phyloP scores from a whole-genome alignment of 53 echinoderm and acorn worm species.

The Actinopyga echinites region DNA sequence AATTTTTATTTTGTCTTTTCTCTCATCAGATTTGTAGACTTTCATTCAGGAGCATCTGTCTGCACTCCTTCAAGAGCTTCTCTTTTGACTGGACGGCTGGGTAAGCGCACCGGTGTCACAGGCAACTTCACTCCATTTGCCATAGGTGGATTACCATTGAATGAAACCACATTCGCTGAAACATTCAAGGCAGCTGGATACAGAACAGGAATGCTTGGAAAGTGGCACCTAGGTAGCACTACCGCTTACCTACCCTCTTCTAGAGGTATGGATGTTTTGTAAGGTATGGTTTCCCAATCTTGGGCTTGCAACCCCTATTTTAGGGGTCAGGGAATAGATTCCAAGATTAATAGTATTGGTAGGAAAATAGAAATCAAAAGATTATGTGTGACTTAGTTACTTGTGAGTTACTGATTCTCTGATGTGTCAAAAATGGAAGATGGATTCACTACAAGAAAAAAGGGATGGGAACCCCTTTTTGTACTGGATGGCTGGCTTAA shows the following conservation, averaged over 20 bases:
- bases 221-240: slow-evolving; percentile 68
- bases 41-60: slow-evolving; percentile 70
- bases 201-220: slow-evolving; percentile 71
- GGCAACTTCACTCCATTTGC: slow-evolving; percentile 49
- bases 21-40: slow-evolving; percentile 64
- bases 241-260: slow-evolving; percentile 44
- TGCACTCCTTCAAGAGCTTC: slow-evolving; percentile 76
- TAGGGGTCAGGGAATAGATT: no score
- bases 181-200: slow-evolving; percentile 70
- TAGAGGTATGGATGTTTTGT: slow-evolving; percentile 65
- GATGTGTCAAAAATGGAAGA: no score
- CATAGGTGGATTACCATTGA: slow-evolving; percentile 57
- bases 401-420: no score
- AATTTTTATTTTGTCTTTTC: no score
- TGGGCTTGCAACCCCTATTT: no score
- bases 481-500: no score
- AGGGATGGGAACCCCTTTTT: no score
- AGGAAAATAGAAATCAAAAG: no score
- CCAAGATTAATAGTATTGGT: no score
- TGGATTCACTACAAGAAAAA: no score
- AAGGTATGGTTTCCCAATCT: no score
- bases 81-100: slow-evolving; percentile 63
- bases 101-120: slow-evolving; percentile 60
- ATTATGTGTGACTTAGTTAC: no score
- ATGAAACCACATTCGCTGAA: slow-evolving; percentile 74